Percentiles rank a stretch among this genome's conserved stretches.
Conservation (phyloP, 2,113 vertebrate species). For the Uropsilus gracilis region DNA sequence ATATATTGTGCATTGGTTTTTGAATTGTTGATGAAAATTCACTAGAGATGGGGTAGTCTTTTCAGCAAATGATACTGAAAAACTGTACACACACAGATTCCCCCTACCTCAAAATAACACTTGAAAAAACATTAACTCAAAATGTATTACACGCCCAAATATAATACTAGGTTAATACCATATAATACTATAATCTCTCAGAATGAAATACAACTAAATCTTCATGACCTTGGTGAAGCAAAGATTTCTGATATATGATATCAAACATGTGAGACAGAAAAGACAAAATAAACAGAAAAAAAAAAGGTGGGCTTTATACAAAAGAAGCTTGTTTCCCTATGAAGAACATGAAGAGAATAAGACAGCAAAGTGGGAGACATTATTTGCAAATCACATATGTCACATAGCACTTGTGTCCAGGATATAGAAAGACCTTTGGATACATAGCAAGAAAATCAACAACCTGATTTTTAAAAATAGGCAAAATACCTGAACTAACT, state of each 20-base stretch:
- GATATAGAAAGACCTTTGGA: not conserved
- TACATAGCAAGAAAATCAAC: not conserved
- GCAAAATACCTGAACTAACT: not conserved
- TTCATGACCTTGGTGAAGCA: not conserved
- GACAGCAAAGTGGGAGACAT: not conserved
- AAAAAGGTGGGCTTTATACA: not conserved
- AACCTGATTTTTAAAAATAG: not conserved
- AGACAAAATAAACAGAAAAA: not conserved
- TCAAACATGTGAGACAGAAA: not conserved
- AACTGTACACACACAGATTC: no score
- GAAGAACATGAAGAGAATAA: not conserved
- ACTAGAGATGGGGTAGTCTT: not conserved
- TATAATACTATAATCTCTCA: not conserved
- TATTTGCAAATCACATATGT: not conserved
- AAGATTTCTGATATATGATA: not conserved
- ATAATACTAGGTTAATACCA: no score
- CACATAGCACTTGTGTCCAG: not conserved
- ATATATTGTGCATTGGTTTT: not conserved
- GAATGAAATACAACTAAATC: not conserved
- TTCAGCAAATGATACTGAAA: not conserved
- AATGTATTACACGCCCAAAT: not conserved
- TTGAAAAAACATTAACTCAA: not conserved
- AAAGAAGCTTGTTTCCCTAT: not conserved
- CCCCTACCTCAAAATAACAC: no score
- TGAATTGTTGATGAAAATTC: not conserved